A percentile compares a stretch with the other conserved stretches of the same genome.
Conservation (phyloP, 2,797 vertebrate genomes). For the Neostethus bicornis region DNA sequence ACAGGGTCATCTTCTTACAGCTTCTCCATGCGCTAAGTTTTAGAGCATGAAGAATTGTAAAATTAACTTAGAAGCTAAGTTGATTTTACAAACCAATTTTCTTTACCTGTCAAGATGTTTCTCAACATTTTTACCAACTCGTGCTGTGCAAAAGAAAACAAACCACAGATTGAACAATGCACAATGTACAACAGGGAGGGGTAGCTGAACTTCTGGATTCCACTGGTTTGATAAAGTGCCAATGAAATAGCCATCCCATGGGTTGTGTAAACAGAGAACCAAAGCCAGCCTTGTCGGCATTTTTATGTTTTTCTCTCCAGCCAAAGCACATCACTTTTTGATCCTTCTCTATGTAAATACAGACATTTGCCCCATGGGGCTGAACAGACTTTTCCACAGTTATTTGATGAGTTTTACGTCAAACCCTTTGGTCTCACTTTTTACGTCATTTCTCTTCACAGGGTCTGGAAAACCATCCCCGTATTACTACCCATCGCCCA, state of each 20-base stretch:
- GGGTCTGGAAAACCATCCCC: constrained; percentile 93
- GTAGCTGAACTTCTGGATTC: constrained; percentile 67
- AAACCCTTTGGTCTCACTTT: constrained; percentile 8
- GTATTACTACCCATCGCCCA: constrained; percentile 94
- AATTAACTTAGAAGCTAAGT: no score
- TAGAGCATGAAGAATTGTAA: no score
- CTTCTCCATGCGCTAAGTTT: constrained; percentile 35
- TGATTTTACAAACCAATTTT: no score
- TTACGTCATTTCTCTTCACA: constrained; percentile 56
- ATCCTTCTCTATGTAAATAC: constrained; percentile 55
- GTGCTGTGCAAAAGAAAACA: constrained; percentile 53
- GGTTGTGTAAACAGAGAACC: constrained; percentile 60
- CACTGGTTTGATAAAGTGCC: constrained; percentile 47
- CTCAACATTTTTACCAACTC: constrained; percentile 39
- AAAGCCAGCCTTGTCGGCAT: constrained; percentile 38
- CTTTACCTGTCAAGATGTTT: constrained; percentile 33
- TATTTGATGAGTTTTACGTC: constrained; percentile 29
- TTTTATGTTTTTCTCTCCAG: constrained; percentile 51
- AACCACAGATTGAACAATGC: constrained; percentile 42
- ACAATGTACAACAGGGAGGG: constrained; percentile 42
- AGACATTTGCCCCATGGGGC: constrained; percentile 45
- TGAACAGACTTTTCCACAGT: constrained; percentile 28
- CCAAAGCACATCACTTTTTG: constrained; percentile 31
- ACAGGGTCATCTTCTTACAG: constrained; percentile 44
- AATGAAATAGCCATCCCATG: constrained; percentile 54